phyloP scores from a whole-genome alignment of 1,140 invertebrate species.

The Diachasmimorpha longicaudata region DNA sequence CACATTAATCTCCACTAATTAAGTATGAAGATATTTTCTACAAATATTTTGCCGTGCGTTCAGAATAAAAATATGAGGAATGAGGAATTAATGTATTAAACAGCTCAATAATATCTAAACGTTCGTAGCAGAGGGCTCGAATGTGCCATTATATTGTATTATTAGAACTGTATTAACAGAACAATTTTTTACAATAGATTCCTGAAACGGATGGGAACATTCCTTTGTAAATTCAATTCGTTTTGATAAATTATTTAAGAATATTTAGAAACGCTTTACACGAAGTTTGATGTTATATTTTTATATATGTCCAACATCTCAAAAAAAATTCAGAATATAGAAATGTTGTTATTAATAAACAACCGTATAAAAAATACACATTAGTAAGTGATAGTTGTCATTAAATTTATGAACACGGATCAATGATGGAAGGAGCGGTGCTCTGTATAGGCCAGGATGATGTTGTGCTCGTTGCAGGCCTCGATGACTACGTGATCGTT shows the following conservation, averaged over 20 bases:
- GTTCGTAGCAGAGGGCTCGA: no score
- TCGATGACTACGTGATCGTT: slow-evolving; percentile 91
- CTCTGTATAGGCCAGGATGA: slow-evolving; percentile 89
- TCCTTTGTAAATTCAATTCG: neutral
- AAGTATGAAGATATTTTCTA: neutral
- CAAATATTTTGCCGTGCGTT: neutral
- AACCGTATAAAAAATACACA: neutral
- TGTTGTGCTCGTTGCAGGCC: slow-evolving; percentile 92
- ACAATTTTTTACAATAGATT: neutral
- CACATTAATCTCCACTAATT: neutral
- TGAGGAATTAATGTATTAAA: neutral
- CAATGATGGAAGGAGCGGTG: slow-evolving; percentile 95
- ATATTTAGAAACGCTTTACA: slow-evolving; percentile 2
- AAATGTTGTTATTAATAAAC: slow-evolving; percentile 26
- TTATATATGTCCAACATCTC: slow-evolving; percentile 23
- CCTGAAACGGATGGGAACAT: neutral
- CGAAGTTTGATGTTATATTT: slow-evolving; percentile 26
- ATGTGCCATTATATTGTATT: no score
- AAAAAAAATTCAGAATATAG: slow-evolving; percentile 10
- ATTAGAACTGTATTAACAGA: neutral
- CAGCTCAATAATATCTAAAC: no score
- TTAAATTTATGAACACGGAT: slow-evolving; percentile 35
- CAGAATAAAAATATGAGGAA: neutral
- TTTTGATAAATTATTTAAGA: slow-evolving; percentile 3
- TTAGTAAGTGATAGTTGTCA: neutral